Base-by-base conservation (phyloP, 2,888 invertebrate genomes). In the Pandemis corylana region DNA sequence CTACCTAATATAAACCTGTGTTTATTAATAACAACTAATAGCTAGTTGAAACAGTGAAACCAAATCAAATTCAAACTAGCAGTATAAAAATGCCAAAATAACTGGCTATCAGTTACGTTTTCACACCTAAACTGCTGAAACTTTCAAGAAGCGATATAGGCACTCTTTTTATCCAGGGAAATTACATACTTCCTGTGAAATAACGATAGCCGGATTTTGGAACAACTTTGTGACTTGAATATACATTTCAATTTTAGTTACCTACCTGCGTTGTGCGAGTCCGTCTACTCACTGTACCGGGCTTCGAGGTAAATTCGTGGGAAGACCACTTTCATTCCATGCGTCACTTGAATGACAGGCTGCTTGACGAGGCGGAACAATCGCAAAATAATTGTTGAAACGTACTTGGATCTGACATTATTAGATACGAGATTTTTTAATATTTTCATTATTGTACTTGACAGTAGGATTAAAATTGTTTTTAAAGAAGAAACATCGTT, bases 301-400 rank as follows among this genome's bases (percentile, higher is more conserved):
- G 59, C 49, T 36, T 49, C 56, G 15, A 65, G 56, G 42, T 64
- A 68, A 68, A 65, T 59, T 72, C 72, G 72, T 76, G 77, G 77
- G 77, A 76, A 76, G 71, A 36, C 59, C 71, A 65, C 72, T 53
- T 74, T 77, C 72, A 78, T 53, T 72, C 77, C 74, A 77, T 77
- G 77, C 77, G 77, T 76, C 76, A 77, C 76, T 42, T 13, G 44
- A 62, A 64, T 77, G 78, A 76, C 77, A 76, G 77, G 69, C 70
- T 68, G 70, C 64, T 74, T 72, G 78, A 72, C 67, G 67, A 46
- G 67, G 59, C 56, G 74, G 72, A 75, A 77, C 63, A 72, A 76
- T 74, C 63, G 71, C 74, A 72, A 74, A 68, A 63, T 44, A 41
- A 63, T 49, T 46, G 46, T 61, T 53, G 59, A 28, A 59, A 68